Conservation (phyloP, 2,797 vertebrate species). For the Rallus crepitans region DNA sequence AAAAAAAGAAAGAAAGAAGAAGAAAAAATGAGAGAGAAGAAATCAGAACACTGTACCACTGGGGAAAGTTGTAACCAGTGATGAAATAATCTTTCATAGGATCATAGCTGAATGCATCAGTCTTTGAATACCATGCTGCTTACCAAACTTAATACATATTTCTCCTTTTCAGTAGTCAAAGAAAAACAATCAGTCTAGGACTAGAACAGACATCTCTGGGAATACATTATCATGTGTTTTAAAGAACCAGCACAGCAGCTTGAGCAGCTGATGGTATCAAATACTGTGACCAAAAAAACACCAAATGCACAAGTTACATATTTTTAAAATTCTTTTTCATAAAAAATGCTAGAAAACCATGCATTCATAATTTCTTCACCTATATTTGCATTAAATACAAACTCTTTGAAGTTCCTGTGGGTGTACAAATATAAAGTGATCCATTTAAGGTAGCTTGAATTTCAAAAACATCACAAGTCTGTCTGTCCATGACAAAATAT, state of each 20-base stretch:
- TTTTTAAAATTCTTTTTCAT: neutral
- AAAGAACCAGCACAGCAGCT: neutral
- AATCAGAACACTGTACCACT: neutral
- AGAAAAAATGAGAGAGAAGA: neutral
- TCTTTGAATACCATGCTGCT: neutral
- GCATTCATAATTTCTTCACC: neutral
- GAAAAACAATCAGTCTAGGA: neutral
- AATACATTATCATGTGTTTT: neutral
- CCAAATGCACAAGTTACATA: neutral
- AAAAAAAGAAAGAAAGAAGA: neutral
- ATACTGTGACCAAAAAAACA: neutral
- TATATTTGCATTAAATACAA: neutral
- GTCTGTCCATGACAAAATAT: neutral
- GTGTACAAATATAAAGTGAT: neutral
- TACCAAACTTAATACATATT: neutral
- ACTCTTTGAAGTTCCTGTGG: neutral
- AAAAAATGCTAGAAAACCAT: neutral
- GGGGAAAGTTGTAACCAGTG: neutral
- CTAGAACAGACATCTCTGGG: neutral
- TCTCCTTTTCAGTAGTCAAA: slow-evolving; percentile 2
- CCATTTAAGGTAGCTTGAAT: neutral
- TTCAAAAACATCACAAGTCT: neutral
- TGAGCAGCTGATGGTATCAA: neutral
- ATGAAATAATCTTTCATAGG: neutral
- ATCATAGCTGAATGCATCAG: neutral